Conservation (phyloP, 2,113 vertebrate species). For the Osmerus eperlanus region DNA sequence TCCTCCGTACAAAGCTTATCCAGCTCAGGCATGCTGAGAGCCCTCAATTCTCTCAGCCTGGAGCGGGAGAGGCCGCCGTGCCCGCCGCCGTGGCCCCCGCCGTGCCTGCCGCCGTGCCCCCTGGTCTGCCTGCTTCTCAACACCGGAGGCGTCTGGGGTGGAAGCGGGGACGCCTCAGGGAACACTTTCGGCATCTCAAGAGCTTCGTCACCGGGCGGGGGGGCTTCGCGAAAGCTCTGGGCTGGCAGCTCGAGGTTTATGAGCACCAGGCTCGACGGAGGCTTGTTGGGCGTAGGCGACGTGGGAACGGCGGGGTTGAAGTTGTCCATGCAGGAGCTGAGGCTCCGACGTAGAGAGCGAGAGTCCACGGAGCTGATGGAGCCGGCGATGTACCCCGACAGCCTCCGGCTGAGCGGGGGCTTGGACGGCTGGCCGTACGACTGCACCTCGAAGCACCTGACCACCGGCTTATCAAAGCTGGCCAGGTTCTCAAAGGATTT, state of each 20-base stretch:
- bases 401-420: constrained; percentile 73
- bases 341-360: constrained; percentile 68
- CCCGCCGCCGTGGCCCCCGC: neutral
- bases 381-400: constrained; percentile 66
- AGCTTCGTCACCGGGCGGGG: constrained; percentile 14
- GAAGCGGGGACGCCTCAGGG: neutral
- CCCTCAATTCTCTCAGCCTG: constrained; percentile 82
- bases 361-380: constrained; percentile 50
- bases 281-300: constrained; percentile 51
- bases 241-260: constrained; percentile 30
- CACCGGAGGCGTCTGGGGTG: constrained; percentile 46
- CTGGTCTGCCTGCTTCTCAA: constrained; percentile 61
- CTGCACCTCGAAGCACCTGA: constrained; percentile 74
- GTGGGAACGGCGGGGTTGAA: constrained; percentile 36
- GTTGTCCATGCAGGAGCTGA: constrained; percentile 77
- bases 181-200: constrained; percentile 1
- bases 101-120: constrained; percentile 17
- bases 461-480: constrained; percentile 76
- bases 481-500: constrained; percentile 95
- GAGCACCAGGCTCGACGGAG: constrained; percentile 33
- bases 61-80: constrained; percentile 61
- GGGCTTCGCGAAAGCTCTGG: constrained; percentile 17
- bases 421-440: constrained; percentile 66
- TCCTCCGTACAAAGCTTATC: constrained; percentile 83
- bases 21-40: constrained; percentile 90